These are phyloP conservation scores for Scotopteryx bipunctaria DNA, from an alignment of 2,888 invertebrate species.

Conservation along the genomic window DNA sequence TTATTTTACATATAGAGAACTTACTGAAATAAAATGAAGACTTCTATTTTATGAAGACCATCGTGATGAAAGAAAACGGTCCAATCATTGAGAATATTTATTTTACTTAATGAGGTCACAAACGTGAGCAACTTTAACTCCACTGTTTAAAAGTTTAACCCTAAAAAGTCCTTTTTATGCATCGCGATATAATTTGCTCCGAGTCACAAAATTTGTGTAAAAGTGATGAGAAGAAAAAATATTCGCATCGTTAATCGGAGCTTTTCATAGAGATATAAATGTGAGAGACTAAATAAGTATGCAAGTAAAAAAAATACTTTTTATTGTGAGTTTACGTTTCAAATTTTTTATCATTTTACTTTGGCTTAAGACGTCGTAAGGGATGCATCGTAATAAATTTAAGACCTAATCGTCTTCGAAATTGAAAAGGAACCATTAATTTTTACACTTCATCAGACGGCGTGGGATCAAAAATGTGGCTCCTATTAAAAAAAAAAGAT, in stretches of 20 bases:
- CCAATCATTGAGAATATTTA: slow-evolving; percentile 1
- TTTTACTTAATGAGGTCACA: background rate
- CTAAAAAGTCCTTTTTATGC: slow-evolving; percentile 14
- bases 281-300: no score
- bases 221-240: slow-evolving; percentile 12
- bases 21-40: no score
- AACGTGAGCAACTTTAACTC: background rate
- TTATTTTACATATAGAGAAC: no score
- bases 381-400: slow-evolving; percentile 37
- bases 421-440: slow-evolving; percentile 67
- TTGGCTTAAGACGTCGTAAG: slow-evolving; percentile 1
- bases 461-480: slow-evolving; percentile 63
- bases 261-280: background rate
- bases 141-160: slow-evolving; percentile 22
- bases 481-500: slow-evolving; percentile 54
- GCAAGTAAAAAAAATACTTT: no score
- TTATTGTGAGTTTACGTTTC: no score
- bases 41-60: background rate
- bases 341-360: no score
- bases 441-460: slow-evolving; percentile 72
- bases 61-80: background rate
- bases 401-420: slow-evolving; percentile 39
- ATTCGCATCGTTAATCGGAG: background rate
- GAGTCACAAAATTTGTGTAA: slow-evolving; percentile 3
- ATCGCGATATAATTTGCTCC: slow-evolving; percentile 2